Evolutionary conservation across 2,888 invertebrate species (phyloP).

Genomic region (Yponomeuta malinellus): DNA sequence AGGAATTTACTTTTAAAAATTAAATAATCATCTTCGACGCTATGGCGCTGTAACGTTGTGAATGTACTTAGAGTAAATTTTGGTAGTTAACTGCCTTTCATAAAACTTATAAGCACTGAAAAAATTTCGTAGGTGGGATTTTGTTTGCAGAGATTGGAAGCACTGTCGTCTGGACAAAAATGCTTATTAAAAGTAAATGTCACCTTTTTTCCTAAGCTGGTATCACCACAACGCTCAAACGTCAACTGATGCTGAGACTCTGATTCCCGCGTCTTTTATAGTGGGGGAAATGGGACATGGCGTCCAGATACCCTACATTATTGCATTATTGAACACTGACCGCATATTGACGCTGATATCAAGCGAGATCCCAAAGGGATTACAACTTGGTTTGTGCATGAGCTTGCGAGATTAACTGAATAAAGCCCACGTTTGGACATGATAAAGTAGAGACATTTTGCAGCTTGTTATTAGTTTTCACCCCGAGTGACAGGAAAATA

Average conservation of each 20-base stretch:
- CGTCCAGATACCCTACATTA: conserved; percentile 44
- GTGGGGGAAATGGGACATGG: conserved; percentile 34
- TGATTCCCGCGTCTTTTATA: conserved; percentile 55
- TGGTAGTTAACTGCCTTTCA: too few relatives aligned
- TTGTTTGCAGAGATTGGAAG: conserved; percentile 25
- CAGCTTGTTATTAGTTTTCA: not conserved
- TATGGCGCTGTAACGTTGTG: too few relatives aligned
- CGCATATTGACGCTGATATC: conserved; percentile 52
- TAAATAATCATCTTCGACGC: too few relatives aligned
- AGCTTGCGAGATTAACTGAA: conserved; percentile 26
- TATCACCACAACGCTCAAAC: conserved; percentile 38
- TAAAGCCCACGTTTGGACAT: too few relatives aligned
- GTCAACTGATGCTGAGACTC: conserved; percentile 50
- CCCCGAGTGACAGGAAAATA: not conserved
- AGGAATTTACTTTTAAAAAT: too few relatives aligned
- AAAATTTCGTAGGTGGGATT: conserved; percentile 19
- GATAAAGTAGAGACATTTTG: too few relatives aligned
- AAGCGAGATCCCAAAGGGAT: conserved; percentile 42
- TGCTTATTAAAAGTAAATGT: not conserved
- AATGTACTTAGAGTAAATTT: too few relatives aligned
- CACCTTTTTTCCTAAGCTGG: conserved; percentile 29
- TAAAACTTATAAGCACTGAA: not conserved
- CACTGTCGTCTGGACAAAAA: too few relatives aligned
- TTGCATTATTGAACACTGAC: conserved; percentile 62
- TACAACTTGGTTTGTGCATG: conserved; percentile 59